These are phyloP conservation scores for Eupithecia centaureata DNA, from an alignment of 2,888 invertebrate genomes.

Conservation along the genomic window DNA sequence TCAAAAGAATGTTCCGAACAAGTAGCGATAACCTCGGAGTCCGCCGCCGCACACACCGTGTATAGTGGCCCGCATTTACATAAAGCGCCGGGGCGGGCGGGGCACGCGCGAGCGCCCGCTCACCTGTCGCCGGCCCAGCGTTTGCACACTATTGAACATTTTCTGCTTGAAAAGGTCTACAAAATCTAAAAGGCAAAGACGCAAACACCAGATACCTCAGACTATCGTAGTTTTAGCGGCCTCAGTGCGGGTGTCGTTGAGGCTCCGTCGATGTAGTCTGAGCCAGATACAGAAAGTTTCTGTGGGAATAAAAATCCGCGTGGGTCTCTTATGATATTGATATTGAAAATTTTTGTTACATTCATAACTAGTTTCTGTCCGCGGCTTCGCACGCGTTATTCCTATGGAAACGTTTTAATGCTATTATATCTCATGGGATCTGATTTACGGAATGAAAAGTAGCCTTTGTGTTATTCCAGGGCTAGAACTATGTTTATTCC, in stretches of 20 bases:
- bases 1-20: neutral
- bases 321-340: neutral
- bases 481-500: too few species aligned
- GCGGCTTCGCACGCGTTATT: too few species aligned
- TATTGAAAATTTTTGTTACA: neutral
- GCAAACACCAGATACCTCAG: neutral
- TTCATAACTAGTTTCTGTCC: too few species aligned
- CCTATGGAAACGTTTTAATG: too few species aligned
- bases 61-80: constrained; percentile 52
- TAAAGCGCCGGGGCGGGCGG: constrained; percentile 43
- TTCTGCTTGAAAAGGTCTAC: constrained; percentile 17
- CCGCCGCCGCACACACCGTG: constrained; percentile 18
- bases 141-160: constrained; percentile 24
- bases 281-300: too few species aligned
- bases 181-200: neutral
- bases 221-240: too few species aligned
- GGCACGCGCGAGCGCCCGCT: constrained; percentile 27
- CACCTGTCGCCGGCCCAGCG: constrained; percentile 26
- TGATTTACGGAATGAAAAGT: too few species aligned
- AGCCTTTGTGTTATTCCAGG: too few species aligned
- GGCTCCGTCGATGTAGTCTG: too few species aligned
- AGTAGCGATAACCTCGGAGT: constrained; percentile 13
- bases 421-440: too few species aligned
- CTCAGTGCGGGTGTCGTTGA: too few species aligned
- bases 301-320: neutral